A percentile compares a stretch with the other conserved stretches of the same genome.
These are phyloP conservation scores for Hippopotamyrus pictus DNA, from an alignment of 2,797 vertebrate species.

Conservation along the genomic window DNA sequence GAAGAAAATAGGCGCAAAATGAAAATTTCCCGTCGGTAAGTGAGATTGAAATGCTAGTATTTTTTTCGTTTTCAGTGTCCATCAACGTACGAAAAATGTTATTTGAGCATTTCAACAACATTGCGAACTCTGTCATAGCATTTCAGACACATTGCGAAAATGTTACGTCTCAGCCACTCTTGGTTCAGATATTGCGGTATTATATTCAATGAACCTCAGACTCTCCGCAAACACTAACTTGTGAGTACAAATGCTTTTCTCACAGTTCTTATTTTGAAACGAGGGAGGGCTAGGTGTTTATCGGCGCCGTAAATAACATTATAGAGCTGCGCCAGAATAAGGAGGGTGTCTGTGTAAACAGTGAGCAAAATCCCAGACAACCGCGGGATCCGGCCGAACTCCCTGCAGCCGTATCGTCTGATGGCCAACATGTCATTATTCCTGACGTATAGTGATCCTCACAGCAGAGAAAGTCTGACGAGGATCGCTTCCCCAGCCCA, in stretches of 20 bases:
- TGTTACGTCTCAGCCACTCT: not conserved
- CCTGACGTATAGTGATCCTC: not conserved
- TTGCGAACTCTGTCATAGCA: not conserved
- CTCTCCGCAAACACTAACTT: not conserved
- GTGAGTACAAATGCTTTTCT: not conserved
- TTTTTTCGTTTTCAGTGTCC: not conserved
- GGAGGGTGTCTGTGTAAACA: conserved; percentile 8
- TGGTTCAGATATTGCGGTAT: not conserved
- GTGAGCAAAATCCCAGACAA: not conserved
- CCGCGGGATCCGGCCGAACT: not conserved
- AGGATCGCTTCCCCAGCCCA: not conserved
- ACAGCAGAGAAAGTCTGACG: conserved; percentile 1
- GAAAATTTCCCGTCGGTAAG: not conserved
- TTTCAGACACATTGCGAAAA: conserved; percentile 1
- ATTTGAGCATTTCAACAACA: not conserved
- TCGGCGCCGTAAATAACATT: not conserved
- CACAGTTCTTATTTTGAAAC: not conserved
- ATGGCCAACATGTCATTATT: conserved; percentile 11
- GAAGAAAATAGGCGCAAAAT: not conserved
- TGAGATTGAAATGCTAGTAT: not conserved
- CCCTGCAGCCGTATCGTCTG: conserved; percentile 5
- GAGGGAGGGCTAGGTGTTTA: not conserved
- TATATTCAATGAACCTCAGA: not conserved
- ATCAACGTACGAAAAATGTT: not conserved
- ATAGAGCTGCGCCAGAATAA: not conserved